A percentile compares a stretch with the other conserved stretches of the same genome.
These are phyloP conservation scores for Spea bombifrons DNA, from an alignment of 2,113 vertebrate genomes.

Conservation along the genomic window DNA sequence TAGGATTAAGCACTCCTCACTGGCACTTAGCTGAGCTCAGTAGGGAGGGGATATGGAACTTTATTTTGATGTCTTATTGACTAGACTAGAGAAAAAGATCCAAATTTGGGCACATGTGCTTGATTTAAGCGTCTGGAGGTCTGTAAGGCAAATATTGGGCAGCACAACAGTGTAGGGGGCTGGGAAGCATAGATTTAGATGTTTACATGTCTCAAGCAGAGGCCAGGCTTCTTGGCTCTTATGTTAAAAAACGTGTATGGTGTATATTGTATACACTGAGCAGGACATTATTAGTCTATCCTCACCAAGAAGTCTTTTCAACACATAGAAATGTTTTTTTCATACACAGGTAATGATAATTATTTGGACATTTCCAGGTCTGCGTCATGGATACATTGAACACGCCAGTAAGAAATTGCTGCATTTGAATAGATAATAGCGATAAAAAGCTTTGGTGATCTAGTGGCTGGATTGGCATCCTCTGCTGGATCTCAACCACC, in stretches of 20 bases:
- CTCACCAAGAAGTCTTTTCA: too few relatives aligned
- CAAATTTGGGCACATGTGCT: slow-evolving; percentile 45
- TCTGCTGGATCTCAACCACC: too few relatives aligned
- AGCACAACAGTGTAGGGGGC: background rate
- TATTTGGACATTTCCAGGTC: too few relatives aligned
- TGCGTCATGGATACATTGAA: too few relatives aligned
- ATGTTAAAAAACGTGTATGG: background rate
- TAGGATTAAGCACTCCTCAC: slow-evolving; percentile 24
- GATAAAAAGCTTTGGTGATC: too few relatives aligned
- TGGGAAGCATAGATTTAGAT: slow-evolving; percentile 31
- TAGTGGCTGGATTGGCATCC: too few relatives aligned
- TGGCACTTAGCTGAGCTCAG: slow-evolving; percentile 12
- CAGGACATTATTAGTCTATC: background rate
- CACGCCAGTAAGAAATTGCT: too few relatives aligned
- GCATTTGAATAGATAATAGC: too few relatives aligned
- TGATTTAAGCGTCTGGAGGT: slow-evolving; percentile 43
- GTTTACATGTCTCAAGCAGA: slow-evolving; percentile 6
- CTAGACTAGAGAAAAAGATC: slow-evolving; percentile 43
- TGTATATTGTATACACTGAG: background rate
- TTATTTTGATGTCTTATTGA: slow-evolving; percentile 45
- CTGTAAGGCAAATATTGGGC: slow-evolving; percentile 34
- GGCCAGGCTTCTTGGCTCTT: background rate
- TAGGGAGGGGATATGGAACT: slow-evolving; percentile 29
- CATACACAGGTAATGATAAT: too few relatives aligned
- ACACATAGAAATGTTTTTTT: too few relatives aligned